Base-by-base conservation (phyloP, 2,797 vertebrate species). In the Crocodylus rhombifer region DNA sequence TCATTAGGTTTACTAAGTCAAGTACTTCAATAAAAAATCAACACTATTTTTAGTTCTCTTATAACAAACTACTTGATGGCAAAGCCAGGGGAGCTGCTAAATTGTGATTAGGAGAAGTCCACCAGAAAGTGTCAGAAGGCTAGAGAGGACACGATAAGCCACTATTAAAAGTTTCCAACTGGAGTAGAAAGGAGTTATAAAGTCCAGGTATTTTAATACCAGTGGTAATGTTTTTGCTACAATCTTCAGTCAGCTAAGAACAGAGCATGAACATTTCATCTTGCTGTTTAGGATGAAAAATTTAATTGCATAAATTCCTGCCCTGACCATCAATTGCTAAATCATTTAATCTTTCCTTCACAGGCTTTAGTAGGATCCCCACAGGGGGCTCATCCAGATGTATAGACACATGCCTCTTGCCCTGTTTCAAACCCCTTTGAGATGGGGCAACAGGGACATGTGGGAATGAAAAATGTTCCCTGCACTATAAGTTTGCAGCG, bases 271-370 rank as follows among this genome's bases (percentile, higher is more conserved):
- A 96, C 96, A 97, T 88, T 96, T 97, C 94, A 95, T 94, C 88
- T 91, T 84, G 87, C 93, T 88, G 63, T 25, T 80, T 92, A 93
- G 95, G 91, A 92, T 96, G 95, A 93, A 93, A 89, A 88, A 92
- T 94, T 94, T 95, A 96, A 96, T 97, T 97, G 96, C 96, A 64
- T 61, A 90, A 95, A 97, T 97, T 97, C 97, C 96, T 97, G 95
- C 91, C 89, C 87, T 62, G 88, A 88, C 92, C 14, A 82, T 97
- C 96, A 93, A 95, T 88, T 93, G 91, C 95, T 86, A 86, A 87
- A 83, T 80, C 36, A 42, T 87, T 85, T 88, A 87, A 67, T 65
- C 91, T 88, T 21, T 4, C 84, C 93, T 86, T 83, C 77, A 15
- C 86, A 82, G 83, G 83, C 88, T 92, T 90, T 93, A 91, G 67